phyloP scores from a whole-genome alignment of 2,113 vertebrate genomes.

The Myiagra hebetior region DNA sequence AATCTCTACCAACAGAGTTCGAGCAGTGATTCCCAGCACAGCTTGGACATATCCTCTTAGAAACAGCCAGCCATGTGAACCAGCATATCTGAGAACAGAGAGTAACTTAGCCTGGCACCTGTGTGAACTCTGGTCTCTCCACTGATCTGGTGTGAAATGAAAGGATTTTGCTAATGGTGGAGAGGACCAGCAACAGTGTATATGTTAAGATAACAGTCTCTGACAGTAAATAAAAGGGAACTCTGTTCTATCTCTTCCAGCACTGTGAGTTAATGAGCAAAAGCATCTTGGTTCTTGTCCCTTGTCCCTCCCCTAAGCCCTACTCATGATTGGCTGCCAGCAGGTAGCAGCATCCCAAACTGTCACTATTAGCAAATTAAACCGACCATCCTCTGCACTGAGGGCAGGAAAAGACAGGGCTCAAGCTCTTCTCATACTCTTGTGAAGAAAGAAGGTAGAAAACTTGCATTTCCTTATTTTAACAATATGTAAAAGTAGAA shows the following conservation, averaged over 20 bases:
- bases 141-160: background rate
- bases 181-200: background rate
- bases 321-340: background rate
- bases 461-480: background rate
- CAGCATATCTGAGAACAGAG: background rate
- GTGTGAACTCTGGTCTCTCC: background rate
- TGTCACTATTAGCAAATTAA: background rate
- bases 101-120: background rate
- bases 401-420: background rate
- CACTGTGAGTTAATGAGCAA: background rate
- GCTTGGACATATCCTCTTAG: background rate
- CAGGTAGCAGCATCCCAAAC: background rate
- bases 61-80: rapidly evolving
- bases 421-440: background rate
- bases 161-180: background rate
- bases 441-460: background rate
- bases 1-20: background rate
- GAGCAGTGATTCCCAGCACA: background rate
- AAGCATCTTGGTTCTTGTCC: background rate
- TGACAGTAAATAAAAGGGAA: background rate
- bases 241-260: background rate
- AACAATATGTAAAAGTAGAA: background rate
- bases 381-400: rapidly evolving
- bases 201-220: rapidly evolving
- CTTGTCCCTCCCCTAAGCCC: background rate